Evolutionary conservation across 2,113 vertebrate species (phyloP), one percentile per base, ranked within the genome.

Genomic region (Rhinolophus sinicus): DNA sequence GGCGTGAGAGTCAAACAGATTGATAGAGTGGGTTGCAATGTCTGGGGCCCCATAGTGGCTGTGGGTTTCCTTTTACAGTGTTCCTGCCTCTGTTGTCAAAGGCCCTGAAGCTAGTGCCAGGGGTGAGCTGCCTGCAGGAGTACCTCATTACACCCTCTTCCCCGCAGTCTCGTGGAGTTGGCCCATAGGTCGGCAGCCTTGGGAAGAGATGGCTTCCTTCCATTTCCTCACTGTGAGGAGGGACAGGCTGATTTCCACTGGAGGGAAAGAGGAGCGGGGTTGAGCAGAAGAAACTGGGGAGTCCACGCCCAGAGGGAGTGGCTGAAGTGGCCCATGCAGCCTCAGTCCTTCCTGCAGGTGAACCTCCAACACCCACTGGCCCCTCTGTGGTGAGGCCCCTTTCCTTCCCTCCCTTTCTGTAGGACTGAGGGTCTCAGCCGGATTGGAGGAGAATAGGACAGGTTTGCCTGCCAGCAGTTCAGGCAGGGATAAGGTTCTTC

Each of bases 41-140:
- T 44, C 73, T 60, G 86, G 89, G 92, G 95, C 81, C 85, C 52
- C 52, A 2, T 11, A n/a, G 64, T 58, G 47, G 78, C 88, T 96
- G 96, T 73, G 90, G 97, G 85, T 96, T 97, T 97, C 96, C 97
- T 97, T 96, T 95, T 44, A 30, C 69, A 12, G 28, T 44, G 92
- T n/a, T 89, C 84, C 40, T 91, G 83, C 76, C 76, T 93, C 93
- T 9, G 26, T 90, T 47, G 77, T 95, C 81, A 92, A 94, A 93
- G 90, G 84, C 78, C 89, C 56, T 80, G 73, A 30, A 33, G 62
- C 64, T 33, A 50, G 67, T 77, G 62, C 83, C 22, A 30, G 33
- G 78, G 88, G 52, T 24, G 60, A 77, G 64, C 69, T 44, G 89
- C 70, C 38, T 77, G 60, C 70, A 18, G 80, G 65, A 35, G 65